Conservation (phyloP, 2,797 vertebrate species). For the Syngnathus acus region DNA sequence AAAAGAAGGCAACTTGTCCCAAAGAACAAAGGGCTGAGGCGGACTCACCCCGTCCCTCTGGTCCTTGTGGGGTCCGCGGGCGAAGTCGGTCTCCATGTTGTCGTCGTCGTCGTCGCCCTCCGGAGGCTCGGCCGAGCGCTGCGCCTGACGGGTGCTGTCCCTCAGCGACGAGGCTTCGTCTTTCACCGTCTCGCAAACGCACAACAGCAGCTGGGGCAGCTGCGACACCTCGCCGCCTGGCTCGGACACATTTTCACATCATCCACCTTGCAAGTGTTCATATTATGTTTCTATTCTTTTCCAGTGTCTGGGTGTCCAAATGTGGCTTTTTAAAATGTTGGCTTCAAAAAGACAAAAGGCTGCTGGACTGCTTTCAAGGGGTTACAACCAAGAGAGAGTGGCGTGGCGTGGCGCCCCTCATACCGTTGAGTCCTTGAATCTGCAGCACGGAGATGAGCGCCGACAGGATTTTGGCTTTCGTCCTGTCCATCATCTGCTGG, state of each 20-base stretch:
- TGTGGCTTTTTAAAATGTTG: too few relatives aligned
- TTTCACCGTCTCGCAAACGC: conserved; percentile 88
- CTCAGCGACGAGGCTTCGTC: conserved; percentile 83
- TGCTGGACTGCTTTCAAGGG: too few relatives aligned
- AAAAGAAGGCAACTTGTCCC: not conserved
- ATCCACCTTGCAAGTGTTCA: not conserved
- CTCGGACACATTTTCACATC: not conserved
- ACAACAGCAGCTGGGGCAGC: conserved; percentile 87
- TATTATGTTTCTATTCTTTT: too few relatives aligned
- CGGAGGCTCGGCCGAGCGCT: conserved; percentile 46
- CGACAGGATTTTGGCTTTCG: conserved; percentile 92
- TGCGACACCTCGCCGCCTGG: conserved; percentile 80
- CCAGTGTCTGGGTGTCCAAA: too few relatives aligned
- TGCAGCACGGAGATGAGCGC: conserved; percentile 88
- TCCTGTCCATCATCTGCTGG: conserved; percentile 88
- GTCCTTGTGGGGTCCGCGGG: conserved; percentile 80
- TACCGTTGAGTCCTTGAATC: conserved; percentile 88
- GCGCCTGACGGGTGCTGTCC: conserved; percentile 81
- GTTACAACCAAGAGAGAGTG: not conserved
- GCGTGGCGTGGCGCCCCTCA: conserved; percentile 12
- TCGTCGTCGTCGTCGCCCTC: conserved; percentile 94
- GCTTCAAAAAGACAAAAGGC: too few relatives aligned
- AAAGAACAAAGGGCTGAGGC: too few relatives aligned
- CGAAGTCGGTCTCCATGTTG: conserved; percentile 93
- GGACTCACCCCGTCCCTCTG: conserved; percentile 85